Percentiles rank a stretch among this genome's conserved stretches.
phyloP scores from a whole-genome alignment of 1,140 invertebrate genomes.

The Penaeus chinensis region DNA sequence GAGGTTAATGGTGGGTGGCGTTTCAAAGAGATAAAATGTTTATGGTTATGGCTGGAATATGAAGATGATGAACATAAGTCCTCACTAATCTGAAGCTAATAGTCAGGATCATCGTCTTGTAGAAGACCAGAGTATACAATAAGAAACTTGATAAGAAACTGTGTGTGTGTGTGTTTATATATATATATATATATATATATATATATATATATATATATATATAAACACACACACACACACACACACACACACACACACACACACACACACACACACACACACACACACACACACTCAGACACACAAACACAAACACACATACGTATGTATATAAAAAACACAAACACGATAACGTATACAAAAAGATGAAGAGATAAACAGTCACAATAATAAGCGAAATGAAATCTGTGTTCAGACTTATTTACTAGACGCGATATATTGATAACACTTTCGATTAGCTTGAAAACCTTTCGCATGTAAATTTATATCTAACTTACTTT shows the following conservation, averaged over 20 bases:
- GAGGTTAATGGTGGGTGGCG: too few species aligned
- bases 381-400: neutral
- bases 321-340: neutral
- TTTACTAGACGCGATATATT: neutral
- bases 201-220: neutral
- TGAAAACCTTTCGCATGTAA: too few species aligned
- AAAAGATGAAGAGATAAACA: neutral
- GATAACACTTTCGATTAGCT: neutral
- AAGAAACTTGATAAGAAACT: neutral
- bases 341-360: neutral
- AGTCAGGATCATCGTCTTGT: neutral
- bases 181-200: constrained; percentile 16
- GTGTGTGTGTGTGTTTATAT: neutral
- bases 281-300: neutral
- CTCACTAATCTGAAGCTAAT: neutral
- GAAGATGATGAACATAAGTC: too few species aligned
- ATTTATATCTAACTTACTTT: too few species aligned
- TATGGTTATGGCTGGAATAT: too few species aligned
- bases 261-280: neutral
- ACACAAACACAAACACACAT: neutral
- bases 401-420: neutral
- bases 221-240: neutral
- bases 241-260: too few species aligned
- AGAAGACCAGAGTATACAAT: neutral
- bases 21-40: too few species aligned